phyloP scores from a whole-genome alignment of 1,140 invertebrate genomes.

The Carcinoscorpius rotundicauda region DNA sequence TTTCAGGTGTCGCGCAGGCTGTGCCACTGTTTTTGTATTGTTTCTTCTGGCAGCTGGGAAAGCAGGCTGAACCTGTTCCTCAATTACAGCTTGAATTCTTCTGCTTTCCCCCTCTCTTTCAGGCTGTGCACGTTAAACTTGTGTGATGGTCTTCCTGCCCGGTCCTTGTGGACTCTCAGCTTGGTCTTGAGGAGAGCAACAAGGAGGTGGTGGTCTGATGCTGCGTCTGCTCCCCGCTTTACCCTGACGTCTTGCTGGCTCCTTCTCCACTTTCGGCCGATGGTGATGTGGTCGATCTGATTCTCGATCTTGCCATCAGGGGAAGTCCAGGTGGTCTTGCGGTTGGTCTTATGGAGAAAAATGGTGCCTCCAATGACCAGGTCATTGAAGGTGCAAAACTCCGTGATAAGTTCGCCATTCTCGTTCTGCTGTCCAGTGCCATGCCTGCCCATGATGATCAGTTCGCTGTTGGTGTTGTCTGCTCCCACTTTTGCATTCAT shows the following conservation, averaged over 20 bases:
- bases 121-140: too few species aligned
- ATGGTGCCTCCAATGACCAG: neutral
- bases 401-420: neutral
- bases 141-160: too few species aligned
- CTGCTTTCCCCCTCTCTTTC: too few species aligned
- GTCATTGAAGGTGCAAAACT: neutral
- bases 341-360: constrained; percentile 1
- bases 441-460: constrained; percentile 5
- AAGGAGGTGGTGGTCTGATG: neutral
- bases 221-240: neutral
- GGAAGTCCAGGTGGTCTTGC: constrained; percentile 1
- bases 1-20: too few species aligned
- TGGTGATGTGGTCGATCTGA: neutral
- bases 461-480: neutral
- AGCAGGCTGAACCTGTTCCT: too few species aligned
- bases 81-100: too few species aligned
- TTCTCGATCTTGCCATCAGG: neutral
- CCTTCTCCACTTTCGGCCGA: neutral
- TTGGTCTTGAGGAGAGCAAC: constrained; percentile 2
- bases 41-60: too few species aligned
- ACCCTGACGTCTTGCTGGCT: constrained; percentile 7
- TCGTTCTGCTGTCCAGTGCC: constrained; percentile 5
- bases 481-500: constrained; percentile 5
- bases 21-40: too few species aligned
- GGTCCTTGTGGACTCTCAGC: neutral